A percentile compares a stretch with the other conserved stretches of the same genome.
Conservation (phyloP, 2,888 invertebrate genomes). For the Lithosia quadra region DNA sequence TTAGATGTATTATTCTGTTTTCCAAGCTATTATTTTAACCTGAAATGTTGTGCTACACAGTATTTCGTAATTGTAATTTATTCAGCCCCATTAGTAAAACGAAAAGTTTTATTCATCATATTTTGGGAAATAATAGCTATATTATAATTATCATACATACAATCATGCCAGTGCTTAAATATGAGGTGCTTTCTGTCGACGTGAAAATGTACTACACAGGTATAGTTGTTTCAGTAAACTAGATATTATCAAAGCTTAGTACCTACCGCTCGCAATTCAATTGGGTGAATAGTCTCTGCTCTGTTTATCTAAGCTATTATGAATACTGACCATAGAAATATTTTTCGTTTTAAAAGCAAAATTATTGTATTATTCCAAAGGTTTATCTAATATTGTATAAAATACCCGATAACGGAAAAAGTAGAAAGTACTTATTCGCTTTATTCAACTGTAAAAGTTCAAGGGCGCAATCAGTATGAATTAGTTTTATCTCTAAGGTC, state of each 20-base stretch:
- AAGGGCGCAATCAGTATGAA: conserved; percentile 18
- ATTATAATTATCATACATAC: no score
- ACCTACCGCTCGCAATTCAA: background rate
- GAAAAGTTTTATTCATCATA: background rate
- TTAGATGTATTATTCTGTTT: background rate
- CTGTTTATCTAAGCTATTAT: background rate
- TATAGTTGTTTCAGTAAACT: background rate
- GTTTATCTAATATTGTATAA: conserved; percentile 4
- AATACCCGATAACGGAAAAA: background rate
- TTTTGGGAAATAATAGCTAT: no score
- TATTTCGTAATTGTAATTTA: background rate
- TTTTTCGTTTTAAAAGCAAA: background rate
- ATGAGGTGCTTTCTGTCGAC: no score
- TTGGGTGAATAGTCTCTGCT: background rate
- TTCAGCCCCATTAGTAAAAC: background rate
- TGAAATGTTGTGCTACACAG: no score
- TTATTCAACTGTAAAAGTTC: conserved; percentile 13
- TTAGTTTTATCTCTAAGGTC: conserved; percentile 15
- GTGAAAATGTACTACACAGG: no score
- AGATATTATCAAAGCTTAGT: background rate
- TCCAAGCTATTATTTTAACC: background rate
- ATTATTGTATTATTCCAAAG: background rate
- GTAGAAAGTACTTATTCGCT: background rate
- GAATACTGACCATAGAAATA: background rate
- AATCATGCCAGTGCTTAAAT: no score